Evolutionary conservation across 2,113 vertebrate species (phyloP).

Genomic region (Progne subis): DNA sequence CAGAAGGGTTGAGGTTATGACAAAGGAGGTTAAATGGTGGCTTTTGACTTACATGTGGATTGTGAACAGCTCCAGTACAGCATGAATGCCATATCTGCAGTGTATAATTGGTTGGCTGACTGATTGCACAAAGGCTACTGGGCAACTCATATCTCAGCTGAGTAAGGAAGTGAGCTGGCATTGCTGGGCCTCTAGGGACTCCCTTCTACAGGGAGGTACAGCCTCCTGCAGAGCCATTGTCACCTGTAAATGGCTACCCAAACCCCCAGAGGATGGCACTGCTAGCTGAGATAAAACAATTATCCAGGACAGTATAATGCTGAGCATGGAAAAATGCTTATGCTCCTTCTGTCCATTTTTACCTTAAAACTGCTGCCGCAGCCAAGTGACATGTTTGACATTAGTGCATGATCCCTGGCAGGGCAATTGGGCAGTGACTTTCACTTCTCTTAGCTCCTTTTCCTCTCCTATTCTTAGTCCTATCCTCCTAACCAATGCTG

Average conservation of each 20-base stretch:
- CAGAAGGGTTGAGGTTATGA: not conserved
- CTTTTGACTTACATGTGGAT: not conserved
- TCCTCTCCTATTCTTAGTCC: not conserved
- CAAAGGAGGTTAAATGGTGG: not conserved
- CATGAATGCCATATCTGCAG: not conserved
- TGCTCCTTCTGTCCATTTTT: not conserved
- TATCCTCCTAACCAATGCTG: not conserved
- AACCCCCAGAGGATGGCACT: not conserved
- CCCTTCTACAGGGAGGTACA: not conserved
- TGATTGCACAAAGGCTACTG: not conserved
- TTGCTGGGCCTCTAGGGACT: not conserved
- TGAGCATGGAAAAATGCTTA: not conserved
- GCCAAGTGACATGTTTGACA: not conserved
- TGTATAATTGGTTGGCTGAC: not conserved
- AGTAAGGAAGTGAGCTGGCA: not conserved
- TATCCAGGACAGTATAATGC: not conserved
- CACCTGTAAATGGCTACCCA: not conserved
- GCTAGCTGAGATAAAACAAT: not conserved
- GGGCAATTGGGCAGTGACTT: not conserved
- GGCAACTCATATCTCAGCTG: not conserved
- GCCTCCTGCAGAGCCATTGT: not conserved
- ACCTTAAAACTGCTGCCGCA: not conserved
- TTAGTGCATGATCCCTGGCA: not conserved
- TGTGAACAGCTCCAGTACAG: not conserved
- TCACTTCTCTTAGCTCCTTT: not conserved